Base-by-base conservation (phyloP, 2,888 invertebrate genomes). In the Torymus tubicola region DNA sequence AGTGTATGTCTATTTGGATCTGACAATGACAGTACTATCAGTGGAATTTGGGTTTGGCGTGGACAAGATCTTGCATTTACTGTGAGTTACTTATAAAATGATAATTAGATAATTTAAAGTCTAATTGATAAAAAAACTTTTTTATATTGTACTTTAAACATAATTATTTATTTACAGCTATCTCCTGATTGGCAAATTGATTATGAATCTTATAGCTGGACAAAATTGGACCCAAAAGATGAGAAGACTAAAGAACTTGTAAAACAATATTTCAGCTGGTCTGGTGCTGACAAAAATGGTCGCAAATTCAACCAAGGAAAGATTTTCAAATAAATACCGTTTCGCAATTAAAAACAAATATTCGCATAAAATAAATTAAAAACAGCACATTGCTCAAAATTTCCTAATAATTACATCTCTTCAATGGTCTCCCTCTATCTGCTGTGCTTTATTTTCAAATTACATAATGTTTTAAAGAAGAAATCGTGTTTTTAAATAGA, bases 231-330 rank as follows among this genome's bases (percentile, higher is more conserved):
- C 91, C 93, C 97, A 24, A 92, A 93, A 83, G 93, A 93, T 75
- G 94, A 94, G 78, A 95, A 96, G 88, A 97, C 98, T 75, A 98
- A 97, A 93, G 93, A 95, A 86, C 91, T 98, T 78, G 97, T 99
- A 14, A 92, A 94, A 84, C 95, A 98, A 88, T 99, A 98, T 92
- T 96, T 99, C 92, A 94, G 96, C 63, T 98, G 98, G 98, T 93
- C 93, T 86, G 98, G 98, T 83, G 91, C 93, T 21, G 97, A 99
- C 91, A 96, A 96, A 90, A 91, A 93, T 72, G 99, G 98, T 81
- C 96, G 98, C 90, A 94, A 95, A 90, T 98, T 99, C 94, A 98
- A 98, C 93, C 98, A 99, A 93, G 99, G 99, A 92, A 99, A 99
- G 93, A 96, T 99, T 92, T 99, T 99, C 94, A 99, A 99, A 93